Base-by-base conservation (phyloP, 2,888 invertebrate genomes). In the Cataglyphis livida region DNA sequence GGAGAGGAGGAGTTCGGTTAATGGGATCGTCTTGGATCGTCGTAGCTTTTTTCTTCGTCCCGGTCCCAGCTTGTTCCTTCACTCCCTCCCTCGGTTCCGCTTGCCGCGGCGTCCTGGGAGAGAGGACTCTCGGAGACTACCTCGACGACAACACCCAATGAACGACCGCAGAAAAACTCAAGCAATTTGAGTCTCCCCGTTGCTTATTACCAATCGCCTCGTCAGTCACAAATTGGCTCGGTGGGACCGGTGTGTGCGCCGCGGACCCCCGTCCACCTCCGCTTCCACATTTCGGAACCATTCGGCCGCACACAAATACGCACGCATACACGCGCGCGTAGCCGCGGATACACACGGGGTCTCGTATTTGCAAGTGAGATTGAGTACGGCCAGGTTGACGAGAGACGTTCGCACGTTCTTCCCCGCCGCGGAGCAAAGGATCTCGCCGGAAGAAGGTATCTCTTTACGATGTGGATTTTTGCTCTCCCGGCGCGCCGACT, bases 151-250 rank as follows among this genome's bases (percentile, higher is more conserved):
- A 92, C 92, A 91, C 90, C 92, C 93, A 92, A 93, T 92, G 93
- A 92, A 92, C 91, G 92, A 92, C 92, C 92, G 91, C 92, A 93
- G 93, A 94, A 94, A 93, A 93, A 93, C 91, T 93, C 92, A 92
- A 92, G 92, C 94, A 93, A 94, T 93, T 93, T 92, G 92, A 93
- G 92, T 93, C 91, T 91, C 92, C 89, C 89, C 88, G 92, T 92
- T 91, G 91, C 93, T 93, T 94, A 93, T 94, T 94, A 93, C 93
- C 93, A 92, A 94, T 94, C 93, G 92, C 92, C 92, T 93, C 93
- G 92, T 93, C 94, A 93, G 94, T 94, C 93, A 93, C 93, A 94
- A 94, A 94, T 94, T 94, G 94, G 93, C 93, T 92, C 88, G 90
- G 88, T 85, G 87, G 88, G 86, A 70, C 84, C 84, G 54, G 82